Evolutionary conservation across 1,140 invertebrate species (phyloP), one percentile per base, ranked within the genome.

Genomic region (Psilanteris sp.): DNA sequence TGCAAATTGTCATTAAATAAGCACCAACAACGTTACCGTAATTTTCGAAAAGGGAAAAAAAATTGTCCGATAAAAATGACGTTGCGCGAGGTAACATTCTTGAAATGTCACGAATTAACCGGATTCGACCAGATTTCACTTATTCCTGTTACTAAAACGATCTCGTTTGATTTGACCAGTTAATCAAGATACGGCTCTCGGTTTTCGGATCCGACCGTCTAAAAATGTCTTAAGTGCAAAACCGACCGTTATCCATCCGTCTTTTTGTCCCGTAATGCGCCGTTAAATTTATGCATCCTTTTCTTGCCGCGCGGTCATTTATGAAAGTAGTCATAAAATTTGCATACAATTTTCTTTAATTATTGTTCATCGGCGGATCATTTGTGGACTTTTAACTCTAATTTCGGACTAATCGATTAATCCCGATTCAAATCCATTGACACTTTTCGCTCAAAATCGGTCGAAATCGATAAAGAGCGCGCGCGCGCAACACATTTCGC

Each of bases 291-390:
- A 24, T 29, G 43, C 29, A 20, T 43, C 39, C 18, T 26, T 44
- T 26, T 44, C 29, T 55, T 9, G 9, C 7, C 9, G 41, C 22
- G 10, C 9, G 10, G 18, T 46, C 4, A 62, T 62, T 62, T 27
- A 62, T 50, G 31, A 34, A 31, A 50, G 43, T 41, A 16, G 44
- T n/a, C 18, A 31, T 50, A 29, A 50, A 62, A 62, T 62, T 41
- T 39, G 43, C 57, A 62, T 62, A 62, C 16, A 37, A 61, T 61
- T 48, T 34, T 48, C 18, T 43, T 46, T 39, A 41, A 55, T 55
- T 29, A 31, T 34, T 7, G 13, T 16, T 55, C 34, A n/a, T 57
- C 5, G 11, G 27, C 15, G 14, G 24, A 14, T 41, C 31, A 11
- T 37, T 24, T 15, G 5, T 5, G 6, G 29, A 31, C 3, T 3